These are phyloP conservation scores for Malthinus flaveolus DNA, from an alignment of 2,888 invertebrate species.

Conservation along the genomic window DNA sequence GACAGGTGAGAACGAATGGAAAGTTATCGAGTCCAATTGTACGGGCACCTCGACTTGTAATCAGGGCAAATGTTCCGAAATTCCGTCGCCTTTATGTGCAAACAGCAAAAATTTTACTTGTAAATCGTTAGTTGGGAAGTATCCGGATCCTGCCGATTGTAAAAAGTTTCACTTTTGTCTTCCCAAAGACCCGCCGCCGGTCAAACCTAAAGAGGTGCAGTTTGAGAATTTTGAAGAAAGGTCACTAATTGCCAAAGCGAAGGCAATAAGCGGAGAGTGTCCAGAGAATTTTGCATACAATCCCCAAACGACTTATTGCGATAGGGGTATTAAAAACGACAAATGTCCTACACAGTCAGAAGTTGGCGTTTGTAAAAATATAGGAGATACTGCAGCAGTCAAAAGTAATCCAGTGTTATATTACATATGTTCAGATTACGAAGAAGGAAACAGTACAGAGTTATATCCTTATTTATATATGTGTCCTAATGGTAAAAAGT, in stretches of 20 bases:
- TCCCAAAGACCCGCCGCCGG: not conserved
- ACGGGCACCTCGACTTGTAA: not conserved
- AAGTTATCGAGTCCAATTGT: not conserved
- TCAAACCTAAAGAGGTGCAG: too few species aligned
- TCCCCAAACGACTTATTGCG: not conserved
- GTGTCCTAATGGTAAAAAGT: not conserved
- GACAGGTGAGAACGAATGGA: not conserved
- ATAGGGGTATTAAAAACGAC: not conserved
- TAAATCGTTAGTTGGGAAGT: not conserved
- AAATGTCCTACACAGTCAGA: not conserved
- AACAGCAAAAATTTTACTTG: not conserved
- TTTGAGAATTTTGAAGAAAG: too few species aligned
- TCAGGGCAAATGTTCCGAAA: not conserved
- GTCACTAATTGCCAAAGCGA: not conserved
- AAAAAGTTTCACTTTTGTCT: slow-evolving; percentile 9
- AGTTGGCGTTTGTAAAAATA: not conserved
- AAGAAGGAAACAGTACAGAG: not conserved
- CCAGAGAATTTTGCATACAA: not conserved
- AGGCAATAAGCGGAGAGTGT: too few species aligned
- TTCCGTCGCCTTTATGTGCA: not conserved
- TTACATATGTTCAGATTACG: not conserved
- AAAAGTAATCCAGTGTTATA: not conserved
- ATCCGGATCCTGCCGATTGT: slow-evolving; percentile 12
- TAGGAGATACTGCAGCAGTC: not conserved
- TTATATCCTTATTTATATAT: not conserved